These are phyloP conservation scores for Pristis pectinata DNA, from an alignment of 2,797 vertebrate genomes.

Conservation along the genomic window DNA sequence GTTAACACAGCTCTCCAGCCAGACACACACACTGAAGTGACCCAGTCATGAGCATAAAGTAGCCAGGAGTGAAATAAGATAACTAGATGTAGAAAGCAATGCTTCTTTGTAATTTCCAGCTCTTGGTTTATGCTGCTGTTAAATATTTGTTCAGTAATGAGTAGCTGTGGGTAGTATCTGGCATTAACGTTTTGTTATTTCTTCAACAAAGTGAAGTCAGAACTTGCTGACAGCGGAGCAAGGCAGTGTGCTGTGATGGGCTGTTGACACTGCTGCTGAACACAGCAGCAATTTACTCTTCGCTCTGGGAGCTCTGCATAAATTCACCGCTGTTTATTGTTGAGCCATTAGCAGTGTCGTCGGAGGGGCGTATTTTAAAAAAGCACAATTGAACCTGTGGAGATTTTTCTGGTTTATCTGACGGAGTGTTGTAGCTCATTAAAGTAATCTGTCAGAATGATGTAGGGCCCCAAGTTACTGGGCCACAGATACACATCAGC, in stretches of 20 bases:
- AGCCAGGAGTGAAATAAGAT: background rate
- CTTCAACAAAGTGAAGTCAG: conserved; percentile 63
- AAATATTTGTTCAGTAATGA: background rate
- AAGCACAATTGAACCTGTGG: conserved; percentile 12
- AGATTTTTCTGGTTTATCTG: conserved; percentile 18
- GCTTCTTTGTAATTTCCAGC: background rate
- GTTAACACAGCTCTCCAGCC: background rate
- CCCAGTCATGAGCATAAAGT: background rate
- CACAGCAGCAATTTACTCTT: conserved; percentile 41
- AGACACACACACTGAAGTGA: background rate
- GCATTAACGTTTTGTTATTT: conserved; percentile 40
- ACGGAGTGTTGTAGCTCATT: conserved; percentile 23
- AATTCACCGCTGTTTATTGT: background rate
- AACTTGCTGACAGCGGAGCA: conserved; percentile 59
- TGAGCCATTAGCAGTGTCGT: conserved; percentile 12
- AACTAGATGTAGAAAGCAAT: background rate
- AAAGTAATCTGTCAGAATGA: conserved; percentile 35
- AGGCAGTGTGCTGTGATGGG: conserved; percentile 47
- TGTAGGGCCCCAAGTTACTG: background rate
- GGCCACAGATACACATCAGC: background rate
- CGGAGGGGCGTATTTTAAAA: background rate
- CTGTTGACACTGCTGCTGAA: conserved; percentile 46
- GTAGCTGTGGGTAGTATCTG: background rate
- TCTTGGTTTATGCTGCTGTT: background rate
- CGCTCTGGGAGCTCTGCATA: background rate